Evolutionary conservation across 2,797 vertebrate genomes (phyloP).

Genomic region (Eupleurogrammus muticus): DNA sequence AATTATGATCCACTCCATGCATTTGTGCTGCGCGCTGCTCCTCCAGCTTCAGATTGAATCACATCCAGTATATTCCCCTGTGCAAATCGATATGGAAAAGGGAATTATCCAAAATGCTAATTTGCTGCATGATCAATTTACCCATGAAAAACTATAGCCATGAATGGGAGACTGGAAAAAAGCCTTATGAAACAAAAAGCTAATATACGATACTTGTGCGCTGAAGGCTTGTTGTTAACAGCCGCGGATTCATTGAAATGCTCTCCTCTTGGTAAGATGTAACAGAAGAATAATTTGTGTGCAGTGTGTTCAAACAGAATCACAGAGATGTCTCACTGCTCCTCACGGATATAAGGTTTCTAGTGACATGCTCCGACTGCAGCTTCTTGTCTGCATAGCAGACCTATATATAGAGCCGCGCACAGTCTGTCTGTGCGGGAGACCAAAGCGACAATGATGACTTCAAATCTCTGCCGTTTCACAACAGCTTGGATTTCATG

Average conservation of each 20-base stretch:
- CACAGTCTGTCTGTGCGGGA: conserved; percentile 4
- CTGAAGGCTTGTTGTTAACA: conserved; percentile 9
- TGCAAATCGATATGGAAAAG: conserved; percentile 54
- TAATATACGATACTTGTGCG: neutral
- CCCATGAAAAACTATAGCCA: conserved; percentile 9
- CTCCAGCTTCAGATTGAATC: conserved; percentile 28
- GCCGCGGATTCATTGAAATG: neutral
- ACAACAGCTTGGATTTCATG: neutral
- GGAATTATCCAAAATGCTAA: conserved; percentile 47
- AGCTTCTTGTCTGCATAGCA: conserved; percentile 26
- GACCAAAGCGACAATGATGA: conserved; percentile 9
- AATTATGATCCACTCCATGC: conserved; percentile 25
- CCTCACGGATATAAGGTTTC: conserved; percentile 17
- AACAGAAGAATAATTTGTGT: conserved; percentile 23
- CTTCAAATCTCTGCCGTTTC: conserved; percentile 22
- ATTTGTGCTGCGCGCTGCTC: conserved; percentile 12
- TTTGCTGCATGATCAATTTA: conserved; percentile 46
- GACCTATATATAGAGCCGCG: conserved; percentile 30
- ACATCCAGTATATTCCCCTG: conserved; percentile 15
- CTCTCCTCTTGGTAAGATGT: neutral
- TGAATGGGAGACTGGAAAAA: conserved; percentile 5
- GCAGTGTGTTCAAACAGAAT: neutral
- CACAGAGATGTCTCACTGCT: conserved; percentile 16
- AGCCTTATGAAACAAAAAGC: conserved; percentile 19
- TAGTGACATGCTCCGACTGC: conserved; percentile 21